Evolutionary conservation across 2,797 vertebrate species (phyloP).

Genomic region (Emydoidea blandingii): DNA sequence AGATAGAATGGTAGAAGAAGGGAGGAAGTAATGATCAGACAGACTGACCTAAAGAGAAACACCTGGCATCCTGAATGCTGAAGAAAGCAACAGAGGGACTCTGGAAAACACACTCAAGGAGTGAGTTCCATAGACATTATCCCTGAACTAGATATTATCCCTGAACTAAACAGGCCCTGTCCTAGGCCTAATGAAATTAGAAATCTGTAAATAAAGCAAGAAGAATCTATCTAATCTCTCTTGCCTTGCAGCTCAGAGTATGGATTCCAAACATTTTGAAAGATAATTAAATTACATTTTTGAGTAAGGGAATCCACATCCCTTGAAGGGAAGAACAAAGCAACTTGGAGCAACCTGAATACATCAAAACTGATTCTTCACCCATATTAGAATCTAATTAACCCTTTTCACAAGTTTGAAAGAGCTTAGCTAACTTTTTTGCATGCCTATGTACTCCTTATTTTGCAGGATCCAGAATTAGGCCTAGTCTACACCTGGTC

Average conservation of each 20-base stretch:
- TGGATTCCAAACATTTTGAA: background rate
- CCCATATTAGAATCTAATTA: background rate
- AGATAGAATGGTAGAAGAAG: background rate
- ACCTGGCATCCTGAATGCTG: background rate
- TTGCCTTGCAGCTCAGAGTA: background rate
- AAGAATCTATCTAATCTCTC: background rate
- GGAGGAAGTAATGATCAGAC: rapidly evolving
- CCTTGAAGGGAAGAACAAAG: background rate
- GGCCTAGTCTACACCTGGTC: too few species aligned
- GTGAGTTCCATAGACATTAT: background rate
- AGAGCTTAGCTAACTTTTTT: background rate
- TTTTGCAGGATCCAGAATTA: slow-evolving; percentile 26
- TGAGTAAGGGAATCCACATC: background rate
- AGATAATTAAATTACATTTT: background rate
- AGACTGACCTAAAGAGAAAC: rapidly evolving
- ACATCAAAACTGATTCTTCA: background rate
- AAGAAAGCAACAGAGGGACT: background rate
- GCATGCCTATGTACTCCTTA: background rate
- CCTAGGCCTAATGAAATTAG: rapidly evolving
- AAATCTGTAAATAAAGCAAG: background rate
- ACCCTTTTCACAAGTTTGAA: background rate
- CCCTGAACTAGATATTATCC: background rate
- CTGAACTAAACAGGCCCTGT: background rate
- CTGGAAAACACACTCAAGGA: rapidly evolving
- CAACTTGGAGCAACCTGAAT: background rate